These are phyloP conservation scores for Lutraria rhynchaena DNA, from an alignment of 1,140 invertebrate species.

Conservation along the genomic window DNA sequence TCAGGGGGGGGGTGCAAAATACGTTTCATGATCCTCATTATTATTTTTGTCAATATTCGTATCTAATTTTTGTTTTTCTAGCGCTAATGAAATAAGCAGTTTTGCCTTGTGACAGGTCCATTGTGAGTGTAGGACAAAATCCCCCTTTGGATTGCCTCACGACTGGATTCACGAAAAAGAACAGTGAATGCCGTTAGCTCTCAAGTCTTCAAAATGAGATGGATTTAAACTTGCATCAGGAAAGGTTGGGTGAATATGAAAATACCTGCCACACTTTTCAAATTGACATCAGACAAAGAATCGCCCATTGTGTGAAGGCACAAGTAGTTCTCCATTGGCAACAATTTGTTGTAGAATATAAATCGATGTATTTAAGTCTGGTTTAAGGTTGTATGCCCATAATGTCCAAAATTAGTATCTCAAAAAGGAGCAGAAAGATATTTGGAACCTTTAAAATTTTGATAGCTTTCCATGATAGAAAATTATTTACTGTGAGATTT, in stretches of 20 bases:
- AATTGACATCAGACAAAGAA: constrained; percentile 7
- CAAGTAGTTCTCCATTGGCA: neutral
- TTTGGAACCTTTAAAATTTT: too few species aligned
- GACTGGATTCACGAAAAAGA: constrained; percentile 7
- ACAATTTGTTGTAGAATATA: constrained; percentile 10
- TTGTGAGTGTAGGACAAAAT: constrained; percentile 1
- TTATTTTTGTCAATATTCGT: neutral
- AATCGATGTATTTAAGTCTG: constrained; percentile 1
- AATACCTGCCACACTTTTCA: constrained; percentile 10
- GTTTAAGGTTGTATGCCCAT: constrained; percentile 16
- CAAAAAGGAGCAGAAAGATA: too few species aligned
- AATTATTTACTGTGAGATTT: too few species aligned
- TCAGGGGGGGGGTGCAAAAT: constrained; percentile 6
- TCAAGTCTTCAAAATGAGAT: constrained; percentile 3
- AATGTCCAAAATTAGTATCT: too few species aligned
- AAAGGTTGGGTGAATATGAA: constrained; percentile 31
- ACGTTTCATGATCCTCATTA: neutral
- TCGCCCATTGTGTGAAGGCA: neutral
- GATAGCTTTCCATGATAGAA: too few species aligned
- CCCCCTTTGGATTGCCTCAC: neutral
- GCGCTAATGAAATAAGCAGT: neutral
- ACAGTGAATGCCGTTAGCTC: constrained; percentile 7
- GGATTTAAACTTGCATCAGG: constrained; percentile 15
- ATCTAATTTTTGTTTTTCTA: neutral
- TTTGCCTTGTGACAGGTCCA: neutral